Conservation (phyloP, 2,797 vertebrate species). For the Jordanella pulchra region DNA sequence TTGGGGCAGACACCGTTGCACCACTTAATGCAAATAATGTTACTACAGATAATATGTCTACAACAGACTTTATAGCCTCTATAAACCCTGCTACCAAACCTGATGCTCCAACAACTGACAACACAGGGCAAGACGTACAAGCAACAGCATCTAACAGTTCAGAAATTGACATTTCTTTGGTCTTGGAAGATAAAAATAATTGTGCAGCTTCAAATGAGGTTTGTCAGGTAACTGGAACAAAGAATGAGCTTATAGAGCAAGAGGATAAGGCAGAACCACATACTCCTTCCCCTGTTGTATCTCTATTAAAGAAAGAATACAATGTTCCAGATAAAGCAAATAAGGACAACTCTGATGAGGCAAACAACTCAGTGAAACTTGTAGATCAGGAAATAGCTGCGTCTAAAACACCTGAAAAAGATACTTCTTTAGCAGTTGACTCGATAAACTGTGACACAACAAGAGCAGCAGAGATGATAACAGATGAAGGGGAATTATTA, state of each 20-base stretch:
- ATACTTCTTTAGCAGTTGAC: constrained; percentile 26
- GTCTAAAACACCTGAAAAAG: constrained; percentile 9
- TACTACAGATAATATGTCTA: constrained; percentile 26
- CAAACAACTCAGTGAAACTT: constrained; percentile 14
- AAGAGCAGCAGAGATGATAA: constrained; percentile 28
- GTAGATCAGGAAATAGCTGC: background rate
- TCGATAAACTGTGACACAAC: constrained; percentile 25
- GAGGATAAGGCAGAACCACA: background rate
- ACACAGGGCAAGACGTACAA: constrained; percentile 16
- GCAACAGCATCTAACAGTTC: constrained; percentile 8
- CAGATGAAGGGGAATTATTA: constrained; percentile 23
- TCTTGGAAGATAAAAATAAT: constrained; percentile 16
- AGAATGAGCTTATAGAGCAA: constrained; percentile 28
- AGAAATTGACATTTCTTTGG: constrained; percentile 12
- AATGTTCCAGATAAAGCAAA: constrained; percentile 19
- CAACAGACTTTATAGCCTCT: constrained; percentile 22
- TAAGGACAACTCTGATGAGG: constrained; percentile 9
- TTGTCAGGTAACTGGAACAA: constrained; percentile 11
- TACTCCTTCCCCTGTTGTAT: background rate
- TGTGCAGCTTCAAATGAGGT: constrained; percentile 22
- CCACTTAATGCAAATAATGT: constrained; percentile 14
- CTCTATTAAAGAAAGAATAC: constrained; percentile 23
- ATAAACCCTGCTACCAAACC: constrained; percentile 7
- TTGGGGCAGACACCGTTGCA: constrained; percentile 9
- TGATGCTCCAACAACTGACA: constrained; percentile 15